A percentile compares a stretch with the other conserved stretches of the same genome.
phyloP scores from a whole-genome alignment of 2,888 invertebrate species.

The Epistrophe grossulariae region DNA sequence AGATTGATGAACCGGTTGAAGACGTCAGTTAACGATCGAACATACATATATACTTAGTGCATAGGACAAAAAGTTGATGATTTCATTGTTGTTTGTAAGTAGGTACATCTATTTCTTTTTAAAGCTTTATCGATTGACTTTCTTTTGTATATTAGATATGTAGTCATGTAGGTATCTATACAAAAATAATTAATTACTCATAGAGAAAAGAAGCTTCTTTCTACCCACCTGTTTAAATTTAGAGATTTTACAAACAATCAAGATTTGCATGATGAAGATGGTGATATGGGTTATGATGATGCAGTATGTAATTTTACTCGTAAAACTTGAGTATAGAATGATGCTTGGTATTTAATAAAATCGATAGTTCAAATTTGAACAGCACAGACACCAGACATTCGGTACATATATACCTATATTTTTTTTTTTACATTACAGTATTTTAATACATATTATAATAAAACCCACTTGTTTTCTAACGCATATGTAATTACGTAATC shows the following conservation, averaged over 20 bases:
- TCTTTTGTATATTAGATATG: constrained; percentile 2
- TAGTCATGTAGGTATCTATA: not conserved
- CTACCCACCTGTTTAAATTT: constrained; percentile 22
- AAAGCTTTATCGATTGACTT: constrained; percentile 34
- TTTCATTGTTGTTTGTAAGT: constrained; percentile 44
- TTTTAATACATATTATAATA: too few relatives aligned
- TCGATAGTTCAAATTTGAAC: not conserved
- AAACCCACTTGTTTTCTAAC: too few relatives aligned
- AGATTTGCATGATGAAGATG: constrained; percentile 16
- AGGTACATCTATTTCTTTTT: not conserved
- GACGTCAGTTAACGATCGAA: constrained; percentile 30
- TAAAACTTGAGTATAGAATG: too few relatives aligned
- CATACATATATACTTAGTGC: too few relatives aligned
- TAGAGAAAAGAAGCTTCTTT: constrained; percentile 32
- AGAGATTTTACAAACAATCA: not conserved
- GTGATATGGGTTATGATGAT: too few relatives aligned
- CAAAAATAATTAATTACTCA: constrained; percentile 23
- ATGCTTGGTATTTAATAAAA: not conserved
- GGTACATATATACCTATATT: not conserved
- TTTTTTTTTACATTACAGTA: too few relatives aligned
- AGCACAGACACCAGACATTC: not conserved
- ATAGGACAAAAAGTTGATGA: constrained; percentile 46
- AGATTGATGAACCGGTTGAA: constrained; percentile 21
- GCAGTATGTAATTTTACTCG: too few relatives aligned
- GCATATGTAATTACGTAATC: too few relatives aligned